phyloP scores from a whole-genome alignment of 2,888 invertebrate genomes.

The Falcaria lacertinaria region DNA sequence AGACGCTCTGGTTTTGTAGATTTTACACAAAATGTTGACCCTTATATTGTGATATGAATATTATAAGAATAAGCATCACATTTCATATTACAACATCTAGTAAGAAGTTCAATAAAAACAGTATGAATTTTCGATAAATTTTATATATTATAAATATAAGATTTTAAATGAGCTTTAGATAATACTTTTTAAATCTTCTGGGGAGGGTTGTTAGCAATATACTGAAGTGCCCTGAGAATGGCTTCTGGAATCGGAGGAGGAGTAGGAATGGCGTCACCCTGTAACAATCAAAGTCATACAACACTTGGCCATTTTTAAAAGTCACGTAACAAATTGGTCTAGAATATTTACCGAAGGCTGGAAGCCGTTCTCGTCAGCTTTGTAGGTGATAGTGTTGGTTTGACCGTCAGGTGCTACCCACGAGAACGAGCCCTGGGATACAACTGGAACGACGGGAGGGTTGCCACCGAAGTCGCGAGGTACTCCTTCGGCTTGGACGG shows the following conservation, averaged over 20 bases:
- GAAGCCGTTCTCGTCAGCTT: constrained; percentile 85
- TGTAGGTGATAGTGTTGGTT: constrained; percentile 77
- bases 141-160: background rate
- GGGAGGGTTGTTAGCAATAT: constrained; percentile 26
- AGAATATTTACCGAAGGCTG: constrained; percentile 78
- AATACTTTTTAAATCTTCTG: constrained; percentile 21
- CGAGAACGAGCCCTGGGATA: constrained; percentile 74
- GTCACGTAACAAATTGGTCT: no score
- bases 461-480: constrained; percentile 73
- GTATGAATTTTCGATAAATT: no score
- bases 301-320: no score
- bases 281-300: constrained; percentile 17
- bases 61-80: constrained; percentile 7
- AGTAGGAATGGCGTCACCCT: constrained; percentile 70
- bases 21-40: constrained; percentile 2
- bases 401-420: constrained; percentile 82
- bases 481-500: constrained; percentile 78
- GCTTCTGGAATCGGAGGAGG: constrained; percentile 72
- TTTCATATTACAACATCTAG: constrained; percentile 4
- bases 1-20: constrained; percentile 8
- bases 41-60: background rate
- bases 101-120: no score
- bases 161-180: background rate
- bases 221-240: constrained; percentile 68
- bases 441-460: constrained; percentile 51